Conservation (phyloP, 2,888 invertebrate genomes). For the Erpobdella octoculata region DNA sequence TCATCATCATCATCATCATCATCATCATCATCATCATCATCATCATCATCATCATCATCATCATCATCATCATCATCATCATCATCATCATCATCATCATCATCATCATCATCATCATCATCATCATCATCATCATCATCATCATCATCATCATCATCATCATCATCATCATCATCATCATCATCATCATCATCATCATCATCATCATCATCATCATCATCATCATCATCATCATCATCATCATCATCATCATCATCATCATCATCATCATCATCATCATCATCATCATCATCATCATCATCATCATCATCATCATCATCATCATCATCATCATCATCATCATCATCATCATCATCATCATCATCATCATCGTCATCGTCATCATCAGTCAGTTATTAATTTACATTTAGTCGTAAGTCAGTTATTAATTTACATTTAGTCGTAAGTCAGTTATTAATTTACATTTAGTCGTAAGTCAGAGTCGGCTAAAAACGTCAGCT, state of each 20-base stretch:
- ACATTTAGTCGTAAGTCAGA: neutral
- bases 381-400: neutral
- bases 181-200: neutral
- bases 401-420: neutral
- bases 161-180: neutral
- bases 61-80: conserved; percentile 5
- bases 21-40: conserved; percentile 15
- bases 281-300: neutral
- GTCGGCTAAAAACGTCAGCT: too few species aligned
- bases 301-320: neutral
- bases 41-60: conserved; percentile 13
- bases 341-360: neutral
- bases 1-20: conserved; percentile 5
- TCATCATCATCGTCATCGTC: neutral
- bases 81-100: conserved; percentile 6
- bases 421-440: neutral
- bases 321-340: neutral
- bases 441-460: neutral
- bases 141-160: neutral
- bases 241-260: neutral
- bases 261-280: neutral
- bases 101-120: neutral
- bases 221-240: neutral
- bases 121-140: neutral
- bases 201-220: neutral